Percentiles rank a stretch among this genome's conserved stretches.
These are phyloP conservation scores for Xylota sylvarum DNA, from an alignment of 2,888 invertebrate genomes.

Conservation along the genomic window DNA sequence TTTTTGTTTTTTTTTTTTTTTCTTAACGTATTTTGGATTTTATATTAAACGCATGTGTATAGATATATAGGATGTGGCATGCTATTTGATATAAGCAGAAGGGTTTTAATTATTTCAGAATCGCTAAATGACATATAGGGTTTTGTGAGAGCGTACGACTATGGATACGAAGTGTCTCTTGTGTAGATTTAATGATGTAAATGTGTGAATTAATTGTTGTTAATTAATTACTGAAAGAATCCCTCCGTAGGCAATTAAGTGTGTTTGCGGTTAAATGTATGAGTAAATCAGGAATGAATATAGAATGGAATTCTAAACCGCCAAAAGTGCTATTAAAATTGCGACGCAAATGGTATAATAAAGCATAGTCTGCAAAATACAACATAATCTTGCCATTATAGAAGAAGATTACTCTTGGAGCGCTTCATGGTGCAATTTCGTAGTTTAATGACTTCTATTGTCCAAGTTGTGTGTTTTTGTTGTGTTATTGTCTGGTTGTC, in stretches of 20 bases:
- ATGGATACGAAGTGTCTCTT: background rate
- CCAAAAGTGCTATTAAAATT: background rate
- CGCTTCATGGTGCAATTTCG: background rate
- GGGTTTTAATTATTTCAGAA: constrained; percentile 57
- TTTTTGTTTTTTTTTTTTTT: constrained; percentile 3
- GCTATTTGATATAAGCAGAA: constrained; percentile 63
- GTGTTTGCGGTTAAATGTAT: constrained; percentile 30
- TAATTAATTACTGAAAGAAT: constrained; percentile 33
- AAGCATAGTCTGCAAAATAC: background rate
- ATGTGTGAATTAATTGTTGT: constrained; percentile 58
- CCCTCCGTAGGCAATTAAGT: constrained; percentile 12
- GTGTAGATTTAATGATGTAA: constrained; percentile 37
- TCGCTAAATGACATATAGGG: constrained; percentile 27
- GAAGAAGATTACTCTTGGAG: background rate
- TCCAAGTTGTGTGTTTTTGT: background rate
- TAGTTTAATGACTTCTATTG: background rate
- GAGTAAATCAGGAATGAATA: constrained; percentile 33
- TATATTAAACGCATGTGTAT: background rate
- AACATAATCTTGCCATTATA: constrained; percentile 5
- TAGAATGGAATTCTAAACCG: constrained; percentile 8
- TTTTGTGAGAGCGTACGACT: background rate
- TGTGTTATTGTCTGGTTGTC: too few species aligned
- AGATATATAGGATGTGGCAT: constrained; percentile 40
- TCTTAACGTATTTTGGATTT: constrained; percentile 3
- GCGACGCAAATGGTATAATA: background rate